Conservation (phyloP, 2,888 invertebrate species). For the Latheticus oryzae region DNA sequence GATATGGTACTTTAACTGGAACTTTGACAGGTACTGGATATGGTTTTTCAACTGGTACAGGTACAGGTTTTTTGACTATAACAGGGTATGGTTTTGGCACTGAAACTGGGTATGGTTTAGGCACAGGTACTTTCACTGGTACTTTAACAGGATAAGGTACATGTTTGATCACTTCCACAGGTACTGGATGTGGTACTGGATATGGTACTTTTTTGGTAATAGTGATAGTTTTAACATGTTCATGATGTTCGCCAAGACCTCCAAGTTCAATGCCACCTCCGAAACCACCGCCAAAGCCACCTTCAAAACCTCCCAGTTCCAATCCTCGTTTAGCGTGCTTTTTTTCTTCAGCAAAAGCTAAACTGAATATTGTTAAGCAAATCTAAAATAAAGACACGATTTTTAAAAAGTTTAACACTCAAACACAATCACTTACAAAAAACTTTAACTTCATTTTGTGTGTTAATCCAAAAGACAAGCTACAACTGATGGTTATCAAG, state of each 20-base stretch:
- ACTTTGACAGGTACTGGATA: slow-evolving; percentile 66
- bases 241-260: slow-evolving; percentile 43
- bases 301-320: slow-evolving; percentile 43
- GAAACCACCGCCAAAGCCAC: slow-evolving; percentile 37
- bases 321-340: slow-evolving; percentile 50
- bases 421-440: slow-evolving; percentile 43
- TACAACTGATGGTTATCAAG: slow-evolving; percentile 30
- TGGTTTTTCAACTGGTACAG: slow-evolving; percentile 57
- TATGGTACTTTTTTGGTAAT: slow-evolving; percentile 60
- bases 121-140: slow-evolving; percentile 57
- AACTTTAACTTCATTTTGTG: slow-evolving; percentile 47
- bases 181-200: slow-evolving; percentile 68
- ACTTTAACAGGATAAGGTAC: slow-evolving; percentile 72
- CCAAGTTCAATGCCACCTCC: slow-evolving; percentile 14
- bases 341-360: slow-evolving; percentile 42
- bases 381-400: slow-evolving; percentile 17
- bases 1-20: slow-evolving; percentile 67
- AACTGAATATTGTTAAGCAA: slow-evolving; percentile 17
- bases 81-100: slow-evolving; percentile 72
- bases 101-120: slow-evolving; percentile 68
- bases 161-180: slow-evolving; percentile 63
- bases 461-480: slow-evolving; percentile 18
- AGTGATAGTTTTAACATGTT: slow-evolving; percentile 53
- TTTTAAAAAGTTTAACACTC: slow-evolving; percentile 3
- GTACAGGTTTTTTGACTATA: slow-evolving; percentile 69